phyloP scores from a whole-genome alignment of 2,888 invertebrate species.

The Sinelater perroti region DNA sequence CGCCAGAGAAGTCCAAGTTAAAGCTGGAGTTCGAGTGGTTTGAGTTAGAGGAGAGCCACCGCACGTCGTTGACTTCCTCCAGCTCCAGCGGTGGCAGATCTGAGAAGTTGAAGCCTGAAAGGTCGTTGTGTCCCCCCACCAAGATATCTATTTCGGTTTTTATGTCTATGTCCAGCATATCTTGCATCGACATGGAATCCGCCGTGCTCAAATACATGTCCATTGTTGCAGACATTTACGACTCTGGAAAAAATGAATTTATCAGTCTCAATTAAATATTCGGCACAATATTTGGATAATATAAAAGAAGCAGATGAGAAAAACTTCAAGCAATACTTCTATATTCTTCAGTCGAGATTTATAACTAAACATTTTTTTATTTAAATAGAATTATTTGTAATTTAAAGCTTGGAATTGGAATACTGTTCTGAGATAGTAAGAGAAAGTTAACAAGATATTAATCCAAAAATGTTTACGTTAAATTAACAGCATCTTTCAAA shows the following conservation, averaged over 20 bases:
- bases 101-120: slow-evolving; percentile 69
- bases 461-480: too few species aligned
- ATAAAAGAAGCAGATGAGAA: too few species aligned
- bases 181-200: slow-evolving; percentile 77
- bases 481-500: too few species aligned
- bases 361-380: too few species aligned
- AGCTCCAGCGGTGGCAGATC: slow-evolving; percentile 73
- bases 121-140: slow-evolving; percentile 75
- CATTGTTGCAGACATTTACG: slow-evolving; percentile 59
- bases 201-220: slow-evolving; percentile 64
- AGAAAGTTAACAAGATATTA: too few species aligned
- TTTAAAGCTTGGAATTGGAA: too few species aligned
- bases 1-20: slow-evolving; percentile 73
- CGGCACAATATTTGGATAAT: too few species aligned
- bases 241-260: slow-evolving; percentile 1
- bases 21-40: slow-evolving; percentile 72
- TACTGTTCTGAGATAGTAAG: too few species aligned
- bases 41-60: slow-evolving; percentile 63
- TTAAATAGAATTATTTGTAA: too few species aligned
- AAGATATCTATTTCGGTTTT: slow-evolving; percentile 85
- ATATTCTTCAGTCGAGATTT: too few species aligned
- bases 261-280: too few species aligned
- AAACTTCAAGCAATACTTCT: too few species aligned
- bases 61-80: slow-evolving; percentile 70
- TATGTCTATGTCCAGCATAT: slow-evolving; percentile 91